Evolutionary conservation across 2,888 invertebrate genomes (phyloP).

Genomic region (Bombyx huttoni): DNA sequence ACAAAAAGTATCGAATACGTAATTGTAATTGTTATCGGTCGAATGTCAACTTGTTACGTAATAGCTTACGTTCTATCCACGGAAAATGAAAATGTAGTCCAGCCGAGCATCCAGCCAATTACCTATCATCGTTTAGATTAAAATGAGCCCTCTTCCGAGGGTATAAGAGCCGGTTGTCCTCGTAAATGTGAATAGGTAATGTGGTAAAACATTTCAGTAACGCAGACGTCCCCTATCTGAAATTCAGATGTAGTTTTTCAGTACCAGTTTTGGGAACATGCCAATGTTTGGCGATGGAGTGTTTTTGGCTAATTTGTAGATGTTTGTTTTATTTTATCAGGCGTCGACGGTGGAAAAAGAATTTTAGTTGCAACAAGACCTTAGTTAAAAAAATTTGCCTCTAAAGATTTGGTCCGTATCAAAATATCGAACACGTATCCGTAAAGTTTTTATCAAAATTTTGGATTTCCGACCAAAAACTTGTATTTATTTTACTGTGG

Average conservation of each 20-base stretch:
- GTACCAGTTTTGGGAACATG: conserved; percentile 32
- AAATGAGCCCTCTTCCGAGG: conserved; percentile 5
- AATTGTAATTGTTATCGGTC: neutral
- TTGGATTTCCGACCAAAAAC: too few species aligned
- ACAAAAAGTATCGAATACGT: neutral
- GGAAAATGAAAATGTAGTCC: conserved; percentile 40
- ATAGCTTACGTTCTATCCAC: conserved; percentile 7
- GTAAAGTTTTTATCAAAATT: too few species aligned
- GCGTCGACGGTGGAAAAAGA: neutral
- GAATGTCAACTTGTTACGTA: conserved; percentile 1
- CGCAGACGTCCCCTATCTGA: conserved; percentile 34
- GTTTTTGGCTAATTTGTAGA: conserved; percentile 54
- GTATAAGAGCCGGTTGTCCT: conserved; percentile 12
- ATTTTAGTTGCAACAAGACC: neutral
- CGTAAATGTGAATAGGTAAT: conserved; percentile 10
- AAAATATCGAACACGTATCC: too few species aligned
- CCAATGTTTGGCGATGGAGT: conserved; percentile 42
- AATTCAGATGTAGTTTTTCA: conserved; percentile 47
- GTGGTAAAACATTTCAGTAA: conserved; percentile 26
- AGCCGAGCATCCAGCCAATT: conserved; percentile 34
- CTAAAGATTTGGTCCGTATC: too few species aligned
- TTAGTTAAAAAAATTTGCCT: neutral
- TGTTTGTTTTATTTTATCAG: neutral
- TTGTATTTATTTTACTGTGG: too few species aligned
- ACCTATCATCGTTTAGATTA: conserved; percentile 13